phyloP scores from a whole-genome alignment of 2,113 vertebrate species.

The Calyptomena viridis region DNA sequence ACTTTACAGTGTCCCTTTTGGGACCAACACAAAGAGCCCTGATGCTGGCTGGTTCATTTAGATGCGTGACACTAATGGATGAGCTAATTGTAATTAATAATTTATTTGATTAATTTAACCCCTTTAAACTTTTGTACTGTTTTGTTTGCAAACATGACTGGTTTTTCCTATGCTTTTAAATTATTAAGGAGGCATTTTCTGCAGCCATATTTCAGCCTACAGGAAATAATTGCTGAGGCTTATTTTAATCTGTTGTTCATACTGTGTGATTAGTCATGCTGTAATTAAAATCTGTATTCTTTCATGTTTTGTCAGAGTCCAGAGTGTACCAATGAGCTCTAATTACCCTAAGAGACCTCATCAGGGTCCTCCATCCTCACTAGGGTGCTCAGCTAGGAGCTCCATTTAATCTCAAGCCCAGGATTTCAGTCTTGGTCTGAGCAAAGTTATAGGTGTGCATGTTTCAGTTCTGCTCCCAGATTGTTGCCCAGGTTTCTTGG shows the following conservation, averaged over 20 bases:
- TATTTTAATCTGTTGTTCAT: neutral
- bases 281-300: neutral
- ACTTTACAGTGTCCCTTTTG: neutral
- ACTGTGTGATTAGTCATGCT: neutral
- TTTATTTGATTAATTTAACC: constrained; percentile 15
- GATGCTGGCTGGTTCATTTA: neutral
- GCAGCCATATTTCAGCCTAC: constrained; percentile 2
- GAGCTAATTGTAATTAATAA: constrained; percentile 15
- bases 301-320: neutral
- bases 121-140: neutral
- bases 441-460: neutral
- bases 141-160: neutral
- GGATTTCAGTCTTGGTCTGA: neutral
- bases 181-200: constrained; percentile 37
- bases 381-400: neutral
- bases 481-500: neutral
- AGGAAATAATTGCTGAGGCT: neutral
- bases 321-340: neutral
- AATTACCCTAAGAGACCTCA: neutral
- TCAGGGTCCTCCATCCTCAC: neutral
- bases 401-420: neutral
- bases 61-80: neutral
- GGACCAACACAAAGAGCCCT: neutral
- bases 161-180: neutral
- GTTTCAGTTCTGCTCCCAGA: neutral